Percentiles rank a stretch among this genome's conserved stretches.
Evolutionary conservation across 2,797 vertebrate species (phyloP).

Genomic region (Kryptolebias ocellatus): DNA sequence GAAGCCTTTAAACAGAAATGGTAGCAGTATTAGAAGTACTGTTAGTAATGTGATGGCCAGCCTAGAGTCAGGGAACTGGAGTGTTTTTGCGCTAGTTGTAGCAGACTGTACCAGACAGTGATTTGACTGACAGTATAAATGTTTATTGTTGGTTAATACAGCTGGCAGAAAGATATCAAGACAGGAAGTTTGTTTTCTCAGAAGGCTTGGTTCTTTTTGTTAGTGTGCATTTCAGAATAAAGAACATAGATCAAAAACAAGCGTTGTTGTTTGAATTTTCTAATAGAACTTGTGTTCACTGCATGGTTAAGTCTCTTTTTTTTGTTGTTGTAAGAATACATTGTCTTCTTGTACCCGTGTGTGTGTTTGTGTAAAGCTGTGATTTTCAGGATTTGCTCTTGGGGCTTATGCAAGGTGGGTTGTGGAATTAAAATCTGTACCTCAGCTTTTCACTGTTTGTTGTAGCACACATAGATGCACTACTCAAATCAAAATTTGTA

Average conservation of each 20-base stretch:
- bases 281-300: slow-evolving; percentile 14
- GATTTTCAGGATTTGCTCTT: slow-evolving; percentile 26
- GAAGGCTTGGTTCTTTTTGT: slow-evolving; percentile 27
- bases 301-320: slow-evolving; percentile 18
- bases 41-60: slow-evolving; percentile 13
- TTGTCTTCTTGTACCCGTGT: not conserved
- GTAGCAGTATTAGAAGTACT: not conserved
- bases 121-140: slow-evolving; percentile 49
- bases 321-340: not conserved
- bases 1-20: slow-evolving; percentile 10
- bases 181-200: slow-evolving; percentile 38
- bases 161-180: slow-evolving; percentile 42
- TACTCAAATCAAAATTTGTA: not conserved
- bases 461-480: slow-evolving; percentile 3
- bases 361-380: not conserved
- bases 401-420: slow-evolving; percentile 21
- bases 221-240: slow-evolving; percentile 13
- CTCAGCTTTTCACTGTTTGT: slow-evolving; percentile 9
- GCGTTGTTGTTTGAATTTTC: slow-evolving; percentile 24
- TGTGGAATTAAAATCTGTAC: slow-evolving; percentile 45
- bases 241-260: slow-evolving; percentile 5
- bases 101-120: slow-evolving; percentile 7
- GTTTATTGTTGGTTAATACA: slow-evolving; percentile 59
- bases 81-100: slow-evolving; percentile 15
- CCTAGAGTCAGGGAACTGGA: slow-evolving; percentile 10